phyloP scores from a whole-genome alignment of 2,888 invertebrate genomes.

The Eulithis prunata region DNA sequence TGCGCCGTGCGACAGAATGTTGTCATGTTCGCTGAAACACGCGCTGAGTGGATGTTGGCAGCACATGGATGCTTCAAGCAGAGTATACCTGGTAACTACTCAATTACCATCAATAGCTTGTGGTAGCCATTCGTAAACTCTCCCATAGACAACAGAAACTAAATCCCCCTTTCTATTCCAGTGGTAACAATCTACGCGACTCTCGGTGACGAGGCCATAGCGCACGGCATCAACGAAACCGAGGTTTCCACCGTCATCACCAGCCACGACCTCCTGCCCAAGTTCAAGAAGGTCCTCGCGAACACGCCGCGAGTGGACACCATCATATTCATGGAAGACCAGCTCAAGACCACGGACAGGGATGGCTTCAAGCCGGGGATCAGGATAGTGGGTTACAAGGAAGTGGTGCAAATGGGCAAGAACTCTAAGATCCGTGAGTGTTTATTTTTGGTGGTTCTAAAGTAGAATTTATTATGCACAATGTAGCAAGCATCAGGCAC shows the following conservation, averaged over 20 bases:
- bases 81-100: conserved; percentile 89
- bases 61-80: conserved; percentile 98
- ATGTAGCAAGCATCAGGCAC: too few relatives aligned
- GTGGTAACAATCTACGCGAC: conserved; percentile 99
- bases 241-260: conserved; percentile 97
- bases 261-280: conserved; percentile 95
- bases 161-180: conserved; percentile 53
- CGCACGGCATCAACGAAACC: conserved; percentile 98
- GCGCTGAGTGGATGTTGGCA: conserved; percentile 98
- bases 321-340: conserved; percentile 95
- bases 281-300: conserved; percentile 91
- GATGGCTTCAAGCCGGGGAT: conserved; percentile 90
- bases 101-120: background rate
- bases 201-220: conserved; percentile 97
- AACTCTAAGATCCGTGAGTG: conserved; percentile 69
- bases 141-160: too few relatives aligned
- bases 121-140: too few relatives aligned
- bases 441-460: background rate
- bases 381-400: conserved; percentile 89
- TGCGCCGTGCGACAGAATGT: conserved; percentile 89
- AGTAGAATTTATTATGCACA: too few relatives aligned
- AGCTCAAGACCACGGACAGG: conserved; percentile 88
- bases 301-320: conserved; percentile 91
- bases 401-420: conserved; percentile 74
- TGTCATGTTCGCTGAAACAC: conserved; percentile 98